Base-by-base conservation (phyloP, 2,113 vertebrate genomes). In the Azemiops feae region DNA sequence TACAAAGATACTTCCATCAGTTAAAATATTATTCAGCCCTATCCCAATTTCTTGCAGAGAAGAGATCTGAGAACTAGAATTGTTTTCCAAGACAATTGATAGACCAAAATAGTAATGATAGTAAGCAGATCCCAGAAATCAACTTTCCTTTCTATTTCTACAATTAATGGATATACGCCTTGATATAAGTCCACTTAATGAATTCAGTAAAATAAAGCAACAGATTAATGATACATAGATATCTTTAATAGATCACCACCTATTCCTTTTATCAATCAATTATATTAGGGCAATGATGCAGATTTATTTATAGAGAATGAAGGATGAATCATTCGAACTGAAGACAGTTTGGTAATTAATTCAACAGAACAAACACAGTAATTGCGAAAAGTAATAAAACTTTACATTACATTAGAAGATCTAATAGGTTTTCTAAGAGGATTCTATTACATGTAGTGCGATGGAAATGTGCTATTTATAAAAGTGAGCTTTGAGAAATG, bases 381-480 rank as follows among this genome's bases (percentile, higher is more conserved):
- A 92, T 85, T 89, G 85, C 87, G 89, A 92, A 89, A 89, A 89
- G 92, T 92, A 92, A 89, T 92, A 89, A 92, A 92, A 92, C 88
- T 92, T 92, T 89, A 92, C 88, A 92, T 89, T 89, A 92, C 87
- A 58, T 92, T 89, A 89, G 89, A 89, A 30, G 30, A 92, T 92
- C 52, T 92, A 92, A 92, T 92, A 89, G 64, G 92, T 85, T 92
- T 92, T 92, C 52, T 92, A 92, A 89, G 64, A 92, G 52, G 92
- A 89, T 92, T 92, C 64, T 92, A 92, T 85, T 89, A 92, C n/a
- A 74, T 55, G 57, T 47, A 92, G 20, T 54, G 22, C 27, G n/a
- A 89, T 89, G 39, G 88, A 92, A 89, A 92, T 89, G 64, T 57
- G 27, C 88, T 92, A 92, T 89, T 92, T 89, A 89, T 85, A 92